These are phyloP conservation scores for Zenarchopterus dispar DNA, from an alignment of 2,797 vertebrate species.

Conservation along the genomic window DNA sequence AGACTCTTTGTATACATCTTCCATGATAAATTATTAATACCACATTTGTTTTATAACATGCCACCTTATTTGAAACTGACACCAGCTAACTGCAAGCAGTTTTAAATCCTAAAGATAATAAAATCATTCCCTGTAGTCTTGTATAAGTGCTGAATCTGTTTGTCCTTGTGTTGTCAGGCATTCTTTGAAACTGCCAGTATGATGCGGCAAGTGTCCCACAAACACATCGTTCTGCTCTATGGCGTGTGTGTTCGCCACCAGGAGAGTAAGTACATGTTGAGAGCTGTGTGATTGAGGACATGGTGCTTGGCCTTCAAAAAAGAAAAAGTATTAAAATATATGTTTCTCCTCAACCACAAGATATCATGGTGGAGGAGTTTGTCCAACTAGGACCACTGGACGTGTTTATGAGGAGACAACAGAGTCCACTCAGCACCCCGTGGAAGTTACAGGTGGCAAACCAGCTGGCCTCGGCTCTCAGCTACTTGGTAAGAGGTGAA, in stretches of 20 bases:
- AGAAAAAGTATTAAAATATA: neutral
- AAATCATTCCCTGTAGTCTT: neutral
- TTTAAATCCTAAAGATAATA: neutral
- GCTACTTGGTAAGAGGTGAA: constrained; percentile 89
- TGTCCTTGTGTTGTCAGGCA: constrained; percentile 78
- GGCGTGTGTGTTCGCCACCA: constrained; percentile 94
- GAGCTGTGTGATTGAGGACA: neutral
- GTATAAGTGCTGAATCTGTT: neutral
- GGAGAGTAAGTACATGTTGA: constrained; percentile 89
- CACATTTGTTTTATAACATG: neutral
- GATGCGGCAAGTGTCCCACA: constrained; percentile 97
- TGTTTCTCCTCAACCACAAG: constrained; percentile 74
- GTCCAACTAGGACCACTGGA: constrained; percentile 94
- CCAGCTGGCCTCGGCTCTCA: constrained; percentile 94
- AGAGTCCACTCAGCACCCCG: constrained; percentile 85
- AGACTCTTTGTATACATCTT: neutral
- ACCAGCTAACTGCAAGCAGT: neutral
- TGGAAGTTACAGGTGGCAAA: constrained; percentile 99
- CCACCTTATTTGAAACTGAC: neutral
- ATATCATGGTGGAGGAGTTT: constrained; percentile 98
- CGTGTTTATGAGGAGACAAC: constrained; percentile 91
- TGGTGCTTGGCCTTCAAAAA: neutral
- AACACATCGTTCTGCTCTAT: constrained; percentile 94
- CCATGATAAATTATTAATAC: neutral
- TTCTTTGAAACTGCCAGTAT: constrained; percentile 98